Percentiles rank a stretch among this genome's conserved stretches.
Evolutionary conservation across 2,888 invertebrate species (phyloP).

Genomic region (Tholera decimalis): DNA sequence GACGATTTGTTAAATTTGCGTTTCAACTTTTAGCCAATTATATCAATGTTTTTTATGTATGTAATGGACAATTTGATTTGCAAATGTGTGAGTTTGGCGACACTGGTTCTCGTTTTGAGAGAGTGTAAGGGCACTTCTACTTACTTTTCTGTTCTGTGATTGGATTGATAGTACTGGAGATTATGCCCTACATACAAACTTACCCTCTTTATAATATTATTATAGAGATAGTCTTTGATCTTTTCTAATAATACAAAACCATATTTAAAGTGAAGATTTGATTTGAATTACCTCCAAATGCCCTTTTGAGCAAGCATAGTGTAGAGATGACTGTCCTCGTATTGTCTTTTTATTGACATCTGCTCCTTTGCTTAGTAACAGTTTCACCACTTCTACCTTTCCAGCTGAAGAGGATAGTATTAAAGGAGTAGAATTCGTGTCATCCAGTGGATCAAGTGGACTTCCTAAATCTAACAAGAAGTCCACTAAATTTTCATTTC

Average conservation of each 20-base stretch:
- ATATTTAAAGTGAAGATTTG: neutral
- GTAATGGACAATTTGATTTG: no score
- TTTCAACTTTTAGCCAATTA: no score
- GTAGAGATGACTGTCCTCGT: conserved; percentile 95
- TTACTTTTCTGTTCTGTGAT: no score
- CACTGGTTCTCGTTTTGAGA: no score
- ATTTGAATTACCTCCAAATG: conserved; percentile 91
- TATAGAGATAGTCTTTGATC: no score
- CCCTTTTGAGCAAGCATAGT: conserved; percentile 97
- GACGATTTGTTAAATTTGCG: no score
- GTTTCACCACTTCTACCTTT: conserved; percentile 92
- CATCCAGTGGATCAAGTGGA: conserved; percentile 94
- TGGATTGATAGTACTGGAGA: no score
- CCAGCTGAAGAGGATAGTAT: conserved; percentile 96
- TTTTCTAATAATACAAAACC: neutral
- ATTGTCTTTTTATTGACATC: conserved; percentile 94
- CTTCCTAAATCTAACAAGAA: conserved; percentile 93
- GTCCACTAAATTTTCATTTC: conserved; percentile 94
- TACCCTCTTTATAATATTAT: no score
- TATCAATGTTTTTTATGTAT: no score
- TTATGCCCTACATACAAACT: no score
- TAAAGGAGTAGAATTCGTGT: conserved; percentile 95
- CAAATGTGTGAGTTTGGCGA: no score
- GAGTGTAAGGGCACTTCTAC: no score
- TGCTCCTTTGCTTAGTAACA: conserved; percentile 93